Base-by-base conservation (phyloP, 2,888 invertebrate genomes). In the Apamea sordens region DNA sequence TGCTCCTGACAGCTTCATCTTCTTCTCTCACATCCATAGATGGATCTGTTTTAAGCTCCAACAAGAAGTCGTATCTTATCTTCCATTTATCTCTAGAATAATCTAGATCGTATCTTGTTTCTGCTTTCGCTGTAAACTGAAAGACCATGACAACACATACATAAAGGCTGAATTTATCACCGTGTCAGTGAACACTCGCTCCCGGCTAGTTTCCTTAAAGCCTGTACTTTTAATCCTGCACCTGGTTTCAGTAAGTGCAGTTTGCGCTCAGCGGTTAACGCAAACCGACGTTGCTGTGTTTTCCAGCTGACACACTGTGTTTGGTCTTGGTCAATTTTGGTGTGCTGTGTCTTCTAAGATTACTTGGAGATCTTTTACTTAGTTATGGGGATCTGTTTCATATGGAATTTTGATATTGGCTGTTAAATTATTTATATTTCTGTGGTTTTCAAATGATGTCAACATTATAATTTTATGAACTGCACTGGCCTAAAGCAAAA, bases 221-320 rank as follows among this genome's bases (percentile, higher is more conserved):
- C 92, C 83, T 93, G 91, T 94, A 94, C 94, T 95, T 94, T 95
- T 94, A 94, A 94, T 94, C 92, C 88, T 90, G 91, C 96, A 95
- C 95, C 96, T 95, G 95, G 86, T 92, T 90, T 90, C 94, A 83
- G 89, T 95, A 95, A 96, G 95, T 95, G 96, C 95, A 94, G 84
- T 86, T 89, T 90, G 89, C 88, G 87, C 88, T 87, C 86, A 84
- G 81, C 70, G 76, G 83, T 76, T 85, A 85, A 79, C 79, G 65
- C 76, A 75, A 80, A 85, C 78, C 79, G 83, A 83, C 73, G 72
- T 47, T 63, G 65, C 73, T 76, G 79, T 74, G 87, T 75, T 86
- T 90, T 90, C 86, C 86, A 88, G 76, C 86, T 86, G 76, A 83
- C 81, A 87, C 85, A 89, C 85, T 70, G 86, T 82, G 86, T 84